Base-by-base conservation (phyloP, 2,113 vertebrate genomes). In the Trogon surrucura region DNA sequence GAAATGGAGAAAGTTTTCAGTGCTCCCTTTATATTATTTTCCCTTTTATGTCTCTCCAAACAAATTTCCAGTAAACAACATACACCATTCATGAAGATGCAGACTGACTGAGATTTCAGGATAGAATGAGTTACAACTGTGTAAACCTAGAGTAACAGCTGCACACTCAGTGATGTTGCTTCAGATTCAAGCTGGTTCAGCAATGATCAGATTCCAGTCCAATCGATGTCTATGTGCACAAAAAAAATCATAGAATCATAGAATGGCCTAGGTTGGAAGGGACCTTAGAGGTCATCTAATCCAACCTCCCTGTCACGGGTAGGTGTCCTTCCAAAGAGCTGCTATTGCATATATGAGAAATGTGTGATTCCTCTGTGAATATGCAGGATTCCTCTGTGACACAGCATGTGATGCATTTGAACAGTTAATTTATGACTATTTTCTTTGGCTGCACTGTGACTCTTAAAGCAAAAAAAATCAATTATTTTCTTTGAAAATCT, bases 141-240 rank as follows among this genome's bases (percentile, higher is more conserved):
- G 45, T 41, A 90, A 93, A 94, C 18, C 57, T 83, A 47, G 50
- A 89, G 44, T 89, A 85, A 77, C 54, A 95, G 44, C 75, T 77
- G 60, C 71, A 58, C 5, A 83, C 16, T 51, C 66, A 80, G 64
- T 71, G 71, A 38, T 71, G 32, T 29, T 94, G 27, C 61, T 88
- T 85, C 74, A 80, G 65, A 57, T 71, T 93, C 69, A 86, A 34
- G 8, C 47, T 83, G n/a, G 54, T 78, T 95, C 71, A 88, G 22
- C 56, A 78, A 56, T 80, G 69, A 82, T 82, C 74, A 80, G 17
- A 74, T 67, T 78, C 82, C 51, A 88, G 51, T 15, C 81, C 80
- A 85, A 85, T 4, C 27, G 6, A 19, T 53, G 57, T 80, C 61
- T 81, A 60, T 5, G 4, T 21, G 17, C 44, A 36, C 36, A 36